Evolutionary conservation across 2,113 vertebrate genomes (phyloP).

Genomic region (Aramus guarauna): DNA sequence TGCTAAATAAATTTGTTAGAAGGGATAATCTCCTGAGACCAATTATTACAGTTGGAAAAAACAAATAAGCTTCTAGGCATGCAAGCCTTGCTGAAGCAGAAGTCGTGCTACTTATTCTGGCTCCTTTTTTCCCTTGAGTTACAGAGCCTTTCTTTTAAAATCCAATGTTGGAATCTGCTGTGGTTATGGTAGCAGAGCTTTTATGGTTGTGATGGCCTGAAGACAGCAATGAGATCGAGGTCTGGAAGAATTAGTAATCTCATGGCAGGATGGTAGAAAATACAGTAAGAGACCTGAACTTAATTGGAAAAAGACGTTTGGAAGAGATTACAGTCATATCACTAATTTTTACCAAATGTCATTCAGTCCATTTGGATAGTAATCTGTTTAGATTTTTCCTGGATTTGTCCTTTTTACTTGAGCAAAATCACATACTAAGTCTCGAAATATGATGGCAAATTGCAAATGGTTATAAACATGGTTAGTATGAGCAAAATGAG

Average conservation of each 20-base stretch:
- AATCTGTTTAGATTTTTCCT: not conserved
- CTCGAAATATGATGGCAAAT: not conserved
- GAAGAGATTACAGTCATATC: not conserved
- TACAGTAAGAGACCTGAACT: not conserved
- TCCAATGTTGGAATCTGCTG: not conserved
- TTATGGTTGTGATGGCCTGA: not conserved
- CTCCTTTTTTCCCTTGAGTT: not conserved
- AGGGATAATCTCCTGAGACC: not conserved
- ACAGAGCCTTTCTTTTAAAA: not conserved
- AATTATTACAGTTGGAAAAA: not conserved
- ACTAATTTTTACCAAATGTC: not conserved
- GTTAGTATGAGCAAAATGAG: not conserved
- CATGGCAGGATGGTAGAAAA: not conserved
- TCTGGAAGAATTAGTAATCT: not conserved
- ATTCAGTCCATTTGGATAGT: not conserved
- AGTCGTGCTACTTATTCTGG: not conserved
- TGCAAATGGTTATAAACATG: not conserved
- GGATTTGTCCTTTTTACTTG: not conserved
- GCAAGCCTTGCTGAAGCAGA: not conserved
- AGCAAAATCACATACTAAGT: not conserved
- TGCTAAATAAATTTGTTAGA: not conserved
- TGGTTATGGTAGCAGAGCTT: not conserved
- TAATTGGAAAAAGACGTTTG: not conserved
- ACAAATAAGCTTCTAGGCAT: not conserved
- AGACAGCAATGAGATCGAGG: not conserved